Conservation (phyloP, 2,797 vertebrate genomes). For the Sebastes cheni region DNA sequence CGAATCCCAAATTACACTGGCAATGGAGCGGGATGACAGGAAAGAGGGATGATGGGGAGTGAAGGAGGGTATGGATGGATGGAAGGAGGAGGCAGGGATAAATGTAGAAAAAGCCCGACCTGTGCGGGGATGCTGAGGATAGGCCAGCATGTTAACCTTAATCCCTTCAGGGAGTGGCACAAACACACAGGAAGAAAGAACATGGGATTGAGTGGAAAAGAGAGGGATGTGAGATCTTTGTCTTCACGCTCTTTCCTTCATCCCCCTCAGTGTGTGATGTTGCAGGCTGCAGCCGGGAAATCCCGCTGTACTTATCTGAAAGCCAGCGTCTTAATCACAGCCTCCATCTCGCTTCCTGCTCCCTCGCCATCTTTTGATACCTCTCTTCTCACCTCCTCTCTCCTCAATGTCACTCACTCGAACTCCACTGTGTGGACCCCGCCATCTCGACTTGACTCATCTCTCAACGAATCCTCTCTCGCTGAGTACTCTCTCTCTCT, state of each 20-base stretch:
- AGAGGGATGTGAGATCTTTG: conserved; percentile 72
- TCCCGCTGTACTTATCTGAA: conserved; percentile 66
- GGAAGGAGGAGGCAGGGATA: conserved; percentile 35
- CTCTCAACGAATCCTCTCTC: conserved; percentile 30
- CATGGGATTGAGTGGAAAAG: conserved; percentile 67
- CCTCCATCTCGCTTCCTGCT: conserved; percentile 64
- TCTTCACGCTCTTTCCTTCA: conserved; percentile 66
- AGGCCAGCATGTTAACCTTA: conserved; percentile 76
- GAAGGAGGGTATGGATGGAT: conserved; percentile 22
- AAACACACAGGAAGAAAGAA: conserved; percentile 62
- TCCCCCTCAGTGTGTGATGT: conserved; percentile 67
- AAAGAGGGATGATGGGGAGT: conserved; percentile 42
- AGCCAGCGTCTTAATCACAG: conserved; percentile 72
- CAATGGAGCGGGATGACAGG: conserved; percentile 54
- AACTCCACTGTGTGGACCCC: conserved; percentile 11
- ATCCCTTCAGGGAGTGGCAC: conserved; percentile 67
- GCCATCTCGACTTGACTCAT: conserved; percentile 37
- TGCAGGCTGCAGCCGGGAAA: conserved; percentile 67
- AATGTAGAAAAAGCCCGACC: conserved; percentile 49
- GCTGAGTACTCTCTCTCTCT: conserved; percentile 2
- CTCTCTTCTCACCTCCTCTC: conserved; percentile 28
- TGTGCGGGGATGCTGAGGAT: conserved; percentile 56
- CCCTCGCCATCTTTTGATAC: conserved; percentile 27
- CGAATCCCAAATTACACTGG: conserved; percentile 65
- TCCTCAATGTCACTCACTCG: conserved; percentile 19